Base-by-base conservation (phyloP, 2,888 invertebrate genomes). In the Rhagonycha lutea region DNA sequence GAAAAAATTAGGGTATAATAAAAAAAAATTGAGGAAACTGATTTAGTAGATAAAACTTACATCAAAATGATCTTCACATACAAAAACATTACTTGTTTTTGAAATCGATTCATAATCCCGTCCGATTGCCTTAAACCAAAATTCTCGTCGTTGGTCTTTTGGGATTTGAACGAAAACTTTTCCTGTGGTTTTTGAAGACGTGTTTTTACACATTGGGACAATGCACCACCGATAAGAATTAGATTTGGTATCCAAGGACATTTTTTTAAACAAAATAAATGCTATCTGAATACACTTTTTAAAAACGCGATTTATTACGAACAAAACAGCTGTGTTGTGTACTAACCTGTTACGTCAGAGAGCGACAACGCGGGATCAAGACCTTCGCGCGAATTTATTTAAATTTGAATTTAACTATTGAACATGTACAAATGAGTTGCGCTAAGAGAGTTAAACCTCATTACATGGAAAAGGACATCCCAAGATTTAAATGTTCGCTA, bases 41-140 rank as follows among this genome's bases (percentile, higher is more conserved):
- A 4, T 65, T 68, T 26, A 29, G 28, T 18, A 2, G 18, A 18
- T 68, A 68, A 5, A 26, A 72, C 67, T 65, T 26, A 72, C 71
- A 29, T 72, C 23, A 67, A 72, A 72, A 26, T 72, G 72, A 61
- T 72, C 67, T 72, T 72, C 72, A 60, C 72, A 68, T 23, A 67
- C 60, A 67, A 68, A 72, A 60, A 67, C 5, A 23, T 62, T 62
- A 12, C 65, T 29, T 2, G 11, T 63, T 32, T 32, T 29, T 10
- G 63, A 24, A n/a, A 71, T 23, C 3, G 23, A 28, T 14, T 61
- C 0, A 12, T 11, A 32, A 24, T 72, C 61, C 14, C 72, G 67
- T 1, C 61, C 32, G 1, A 26, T 61, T 5, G 68, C 67, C 0
- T 61, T 32, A 29, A 72, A 62, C 68, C 68, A 72, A 14, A 47